Evolutionary conservation across 2,113 vertebrate species (phyloP).

Genomic region (Tupaia tana): DNA sequence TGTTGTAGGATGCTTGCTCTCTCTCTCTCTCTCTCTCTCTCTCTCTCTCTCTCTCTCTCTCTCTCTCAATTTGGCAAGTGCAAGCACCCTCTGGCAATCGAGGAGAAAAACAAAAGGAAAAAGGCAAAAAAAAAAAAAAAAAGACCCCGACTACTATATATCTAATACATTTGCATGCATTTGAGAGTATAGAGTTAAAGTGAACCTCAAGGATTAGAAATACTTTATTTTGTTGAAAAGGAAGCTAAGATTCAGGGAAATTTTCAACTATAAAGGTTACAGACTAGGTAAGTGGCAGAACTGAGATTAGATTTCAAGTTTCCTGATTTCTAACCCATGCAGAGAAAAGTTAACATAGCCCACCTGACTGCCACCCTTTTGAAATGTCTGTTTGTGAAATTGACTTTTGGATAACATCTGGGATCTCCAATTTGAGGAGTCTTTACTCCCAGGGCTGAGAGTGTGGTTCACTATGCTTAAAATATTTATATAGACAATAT

Average conservation of each 20-base stretch:
- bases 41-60: no score
- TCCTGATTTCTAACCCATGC: neutral
- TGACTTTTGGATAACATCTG: neutral
- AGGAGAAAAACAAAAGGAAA: no score
- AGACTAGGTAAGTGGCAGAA: neutral
- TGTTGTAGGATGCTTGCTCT: no score
- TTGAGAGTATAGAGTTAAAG: neutral
- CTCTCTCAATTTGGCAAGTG: no score
- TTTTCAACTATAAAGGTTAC: neutral
- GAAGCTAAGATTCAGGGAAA: conserved; percentile 3
- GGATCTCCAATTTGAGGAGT: neutral
- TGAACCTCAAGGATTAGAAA: neutral
- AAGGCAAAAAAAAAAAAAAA: no score
- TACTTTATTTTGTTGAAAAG: conserved; percentile 31
- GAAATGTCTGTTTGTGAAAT: neutral
- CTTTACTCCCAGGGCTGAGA: neutral
- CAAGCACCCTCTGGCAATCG: no score
- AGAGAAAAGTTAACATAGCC: neutral
- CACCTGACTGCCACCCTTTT: conserved; percentile 1
- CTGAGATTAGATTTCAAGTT: neutral
- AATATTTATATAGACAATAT: conserved; percentile 2
- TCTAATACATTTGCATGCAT: neutral
- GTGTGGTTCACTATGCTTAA: neutral
- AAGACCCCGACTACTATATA: neutral
- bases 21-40: no score